phyloP scores from a whole-genome alignment of 2,888 invertebrate genomes.

The Xylocampa areola region DNA sequence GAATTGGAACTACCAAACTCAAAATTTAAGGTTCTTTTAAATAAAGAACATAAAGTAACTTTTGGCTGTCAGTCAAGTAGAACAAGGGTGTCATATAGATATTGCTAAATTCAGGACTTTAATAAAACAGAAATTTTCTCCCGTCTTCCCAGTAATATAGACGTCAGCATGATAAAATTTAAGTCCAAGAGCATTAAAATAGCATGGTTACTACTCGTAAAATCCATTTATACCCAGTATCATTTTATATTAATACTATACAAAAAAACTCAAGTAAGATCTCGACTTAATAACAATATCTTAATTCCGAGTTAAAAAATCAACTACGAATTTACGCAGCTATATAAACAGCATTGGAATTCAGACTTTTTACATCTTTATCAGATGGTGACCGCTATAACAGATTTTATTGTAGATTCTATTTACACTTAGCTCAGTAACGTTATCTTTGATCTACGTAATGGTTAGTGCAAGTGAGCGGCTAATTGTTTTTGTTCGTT shows the following conservation, averaged over 20 bases:
- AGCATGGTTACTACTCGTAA: conserved; percentile 24
- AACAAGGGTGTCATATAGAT: too few species aligned
- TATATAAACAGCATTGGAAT: conserved; percentile 16
- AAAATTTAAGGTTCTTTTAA: too few species aligned
- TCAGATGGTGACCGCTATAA: conserved; percentile 48
- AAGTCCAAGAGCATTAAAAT: conserved; percentile 20
- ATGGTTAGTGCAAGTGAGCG: conserved; percentile 79
- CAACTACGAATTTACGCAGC: conserved; percentile 8
- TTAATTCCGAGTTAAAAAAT: conserved; percentile 32
- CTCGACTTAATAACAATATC: conserved; percentile 18
- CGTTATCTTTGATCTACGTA: conserved; percentile 84
- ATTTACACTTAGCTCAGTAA: conserved; percentile 57
- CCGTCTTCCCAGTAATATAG: too few species aligned
- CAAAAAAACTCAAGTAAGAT: conserved; percentile 20
- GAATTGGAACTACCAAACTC: too few species aligned
- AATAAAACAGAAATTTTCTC: too few species aligned
- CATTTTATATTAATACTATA: conserved; percentile 17
- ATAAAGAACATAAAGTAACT: too few species aligned
- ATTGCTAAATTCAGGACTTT: too few species aligned
- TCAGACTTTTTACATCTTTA: conserved; percentile 35
- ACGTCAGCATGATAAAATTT: too few species aligned
- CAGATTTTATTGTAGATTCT: conserved; percentile 60
- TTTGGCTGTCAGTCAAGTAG: too few species aligned
- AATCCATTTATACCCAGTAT: conserved; percentile 21
- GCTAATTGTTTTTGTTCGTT: conserved; percentile 80